These are phyloP conservation scores for Nephotettix cincticeps DNA, from an alignment of 1,140 invertebrate species.

Conservation along the genomic window DNA sequence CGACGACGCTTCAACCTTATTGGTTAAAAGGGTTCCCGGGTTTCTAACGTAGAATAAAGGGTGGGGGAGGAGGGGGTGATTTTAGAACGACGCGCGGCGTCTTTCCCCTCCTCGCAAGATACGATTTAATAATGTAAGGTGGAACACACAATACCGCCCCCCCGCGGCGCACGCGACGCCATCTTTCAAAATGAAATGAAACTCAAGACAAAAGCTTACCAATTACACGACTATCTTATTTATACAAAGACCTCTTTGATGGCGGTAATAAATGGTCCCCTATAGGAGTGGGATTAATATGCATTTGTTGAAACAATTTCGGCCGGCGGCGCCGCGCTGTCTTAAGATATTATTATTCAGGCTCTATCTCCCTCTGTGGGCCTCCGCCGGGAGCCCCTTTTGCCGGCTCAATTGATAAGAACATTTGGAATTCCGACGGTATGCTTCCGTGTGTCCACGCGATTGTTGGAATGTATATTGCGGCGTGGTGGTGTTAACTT, in stretches of 20 bases:
- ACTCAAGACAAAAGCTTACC: constrained; percentile 30
- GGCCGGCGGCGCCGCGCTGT: background rate
- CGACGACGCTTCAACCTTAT: constrained; percentile 26
- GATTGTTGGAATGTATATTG: too few species aligned
- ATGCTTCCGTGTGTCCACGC: too few species aligned
- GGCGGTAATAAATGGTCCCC: constrained; percentile 26
- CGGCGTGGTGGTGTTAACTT: too few species aligned
- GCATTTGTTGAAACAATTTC: constrained; percentile 16
- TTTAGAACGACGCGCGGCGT: constrained; percentile 27
- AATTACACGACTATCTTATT: constrained; percentile 33
- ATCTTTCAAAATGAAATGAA: constrained; percentile 31
- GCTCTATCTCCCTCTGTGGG: background rate
- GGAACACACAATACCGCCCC: constrained; percentile 22
- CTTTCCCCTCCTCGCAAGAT: constrained; percentile 26
- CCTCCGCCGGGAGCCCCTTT: background rate
- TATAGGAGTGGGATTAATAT: constrained; percentile 17
- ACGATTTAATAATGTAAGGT: constrained; percentile 34
- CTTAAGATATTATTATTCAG: constrained; percentile 21
- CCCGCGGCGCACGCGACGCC: constrained; percentile 16
- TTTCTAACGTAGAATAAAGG: constrained; percentile 28
- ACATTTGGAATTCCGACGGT: background rate
- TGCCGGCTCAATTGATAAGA: constrained; percentile 5
- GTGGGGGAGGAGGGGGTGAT: constrained; percentile 1
- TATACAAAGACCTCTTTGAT: constrained; percentile 31
- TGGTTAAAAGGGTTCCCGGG: constrained; percentile 32